These are phyloP conservation scores for Leptonema lineaticorne DNA, from an alignment of 1,140 invertebrate genomes.

Conservation along the genomic window DNA sequence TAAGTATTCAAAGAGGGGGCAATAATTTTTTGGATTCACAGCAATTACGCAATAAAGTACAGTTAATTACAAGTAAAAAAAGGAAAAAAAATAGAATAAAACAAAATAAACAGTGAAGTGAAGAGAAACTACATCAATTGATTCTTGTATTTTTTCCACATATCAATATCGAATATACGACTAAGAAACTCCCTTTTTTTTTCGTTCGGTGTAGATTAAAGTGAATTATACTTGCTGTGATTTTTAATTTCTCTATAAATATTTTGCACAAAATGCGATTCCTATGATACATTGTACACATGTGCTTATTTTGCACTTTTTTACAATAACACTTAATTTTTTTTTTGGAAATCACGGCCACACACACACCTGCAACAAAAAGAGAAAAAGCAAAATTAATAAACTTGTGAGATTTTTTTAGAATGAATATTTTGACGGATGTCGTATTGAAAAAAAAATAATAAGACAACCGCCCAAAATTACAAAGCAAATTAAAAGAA, in stretches of 20 bases:
- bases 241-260: slow-evolving; percentile 1
- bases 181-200: background rate
- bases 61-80: background rate
- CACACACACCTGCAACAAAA: slow-evolving; percentile 57
- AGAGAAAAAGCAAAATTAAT: slow-evolving; percentile 58
- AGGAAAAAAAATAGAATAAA: background rate
- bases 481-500: slow-evolving; percentile 5
- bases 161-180: background rate
- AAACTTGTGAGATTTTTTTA: slow-evolving; percentile 36
- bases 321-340: slow-evolving; percentile 20
- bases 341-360: slow-evolving; percentile 43
- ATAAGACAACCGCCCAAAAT: background rate
- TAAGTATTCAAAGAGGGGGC: slow-evolving; percentile 18
- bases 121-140: background rate
- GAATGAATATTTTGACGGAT: background rate
- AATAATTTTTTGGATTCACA: slow-evolving; percentile 23
- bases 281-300: slow-evolving; percentile 30
- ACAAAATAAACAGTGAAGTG: background rate
- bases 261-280: slow-evolving; percentile 10
- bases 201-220: slow-evolving; percentile 5
- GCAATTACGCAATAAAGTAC: too few species aligned
- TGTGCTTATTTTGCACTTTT: slow-evolving; percentile 23
- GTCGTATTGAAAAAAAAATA: too few species aligned
- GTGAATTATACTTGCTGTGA: slow-evolving; percentile 8
- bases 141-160: background rate